phyloP scores from a whole-genome alignment of 2,113 vertebrate species.

The Xenopus laevis region DNA sequence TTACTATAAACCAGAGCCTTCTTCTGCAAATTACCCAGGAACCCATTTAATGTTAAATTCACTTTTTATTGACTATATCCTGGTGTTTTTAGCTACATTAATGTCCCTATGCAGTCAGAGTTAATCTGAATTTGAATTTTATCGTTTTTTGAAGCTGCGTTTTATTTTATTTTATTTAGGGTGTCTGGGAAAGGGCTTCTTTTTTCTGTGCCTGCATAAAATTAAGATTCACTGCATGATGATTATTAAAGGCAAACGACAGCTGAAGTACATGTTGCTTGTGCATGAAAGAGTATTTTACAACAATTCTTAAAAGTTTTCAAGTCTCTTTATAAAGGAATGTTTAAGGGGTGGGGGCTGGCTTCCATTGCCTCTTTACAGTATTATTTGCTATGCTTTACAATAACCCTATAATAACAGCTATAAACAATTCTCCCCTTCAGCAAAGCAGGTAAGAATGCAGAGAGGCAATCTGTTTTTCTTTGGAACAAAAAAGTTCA shows the following conservation, averaged over 20 bases:
- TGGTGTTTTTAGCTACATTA: constrained; percentile 46
- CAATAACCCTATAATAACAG: too few species aligned
- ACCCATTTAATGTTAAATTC: constrained; percentile 54
- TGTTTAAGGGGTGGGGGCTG: too few species aligned
- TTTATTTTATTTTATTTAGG: constrained; percentile 18
- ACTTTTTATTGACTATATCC: constrained; percentile 47
- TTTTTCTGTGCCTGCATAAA: background rate
- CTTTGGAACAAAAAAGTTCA: too few species aligned
- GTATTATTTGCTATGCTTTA: too few species aligned
- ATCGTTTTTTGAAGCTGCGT: constrained; percentile 19
- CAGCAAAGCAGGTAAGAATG: too few species aligned
- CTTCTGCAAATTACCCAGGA: constrained; percentile 46
- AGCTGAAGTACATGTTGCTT: background rate
- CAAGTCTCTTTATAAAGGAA: too few species aligned
- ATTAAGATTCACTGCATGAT: background rate
- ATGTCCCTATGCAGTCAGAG: constrained; percentile 22
- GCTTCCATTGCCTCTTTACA: too few species aligned
- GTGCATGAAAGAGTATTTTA: background rate
- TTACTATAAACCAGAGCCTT: constrained; percentile 44
- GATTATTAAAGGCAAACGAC: background rate
- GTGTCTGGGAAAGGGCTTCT: background rate
- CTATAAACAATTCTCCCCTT: too few species aligned
- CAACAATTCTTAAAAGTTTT: too few species aligned
- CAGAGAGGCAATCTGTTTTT: too few species aligned
- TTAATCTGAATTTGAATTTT: constrained; percentile 47